Evolutionary conservation across 2,113 vertebrate species (phyloP).

Genomic region (Eretmochelys imbricata): DNA sequence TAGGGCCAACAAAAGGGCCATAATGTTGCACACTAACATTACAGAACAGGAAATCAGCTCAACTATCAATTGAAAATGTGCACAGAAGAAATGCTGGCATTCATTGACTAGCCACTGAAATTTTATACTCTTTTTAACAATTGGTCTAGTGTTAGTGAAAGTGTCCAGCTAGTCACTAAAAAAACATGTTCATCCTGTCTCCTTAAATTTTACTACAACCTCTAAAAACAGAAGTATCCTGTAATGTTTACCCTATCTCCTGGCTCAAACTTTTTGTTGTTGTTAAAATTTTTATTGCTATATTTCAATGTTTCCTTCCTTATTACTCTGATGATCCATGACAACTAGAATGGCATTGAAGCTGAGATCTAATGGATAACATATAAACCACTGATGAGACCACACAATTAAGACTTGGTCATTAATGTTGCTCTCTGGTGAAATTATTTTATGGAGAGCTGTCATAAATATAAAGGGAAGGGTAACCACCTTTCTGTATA

Average conservation of each 20-base stretch:
- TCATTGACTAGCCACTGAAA: not conserved
- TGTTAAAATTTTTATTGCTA: not conserved
- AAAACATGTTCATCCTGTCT: not conserved
- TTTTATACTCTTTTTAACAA: not conserved
- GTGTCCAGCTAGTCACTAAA: not conserved
- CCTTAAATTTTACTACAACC: not conserved
- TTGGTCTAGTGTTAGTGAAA: not conserved
- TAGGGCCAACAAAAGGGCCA: not conserved
- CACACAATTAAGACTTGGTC: not conserved
- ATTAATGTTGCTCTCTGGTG: not conserved
- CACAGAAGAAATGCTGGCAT: not conserved
- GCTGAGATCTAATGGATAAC: not conserved
- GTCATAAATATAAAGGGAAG: no score
- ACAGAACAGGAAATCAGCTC: not conserved
- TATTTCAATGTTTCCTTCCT: not conserved
- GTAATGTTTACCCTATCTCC: not conserved
- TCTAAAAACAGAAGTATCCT: not conserved
- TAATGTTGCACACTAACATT: not conserved
- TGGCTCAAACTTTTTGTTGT: not conserved
- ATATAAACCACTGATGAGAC: not conserved
- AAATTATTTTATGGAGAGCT: not conserved
- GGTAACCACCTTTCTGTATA: no score
- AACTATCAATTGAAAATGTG: not conserved
- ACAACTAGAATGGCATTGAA: not conserved
- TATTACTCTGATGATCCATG: not conserved